A percentile compares a stretch with the other conserved stretches of the same genome.
Conservation (phyloP, 2,797 vertebrate genomes). For the Fundulus diaphanus region DNA sequence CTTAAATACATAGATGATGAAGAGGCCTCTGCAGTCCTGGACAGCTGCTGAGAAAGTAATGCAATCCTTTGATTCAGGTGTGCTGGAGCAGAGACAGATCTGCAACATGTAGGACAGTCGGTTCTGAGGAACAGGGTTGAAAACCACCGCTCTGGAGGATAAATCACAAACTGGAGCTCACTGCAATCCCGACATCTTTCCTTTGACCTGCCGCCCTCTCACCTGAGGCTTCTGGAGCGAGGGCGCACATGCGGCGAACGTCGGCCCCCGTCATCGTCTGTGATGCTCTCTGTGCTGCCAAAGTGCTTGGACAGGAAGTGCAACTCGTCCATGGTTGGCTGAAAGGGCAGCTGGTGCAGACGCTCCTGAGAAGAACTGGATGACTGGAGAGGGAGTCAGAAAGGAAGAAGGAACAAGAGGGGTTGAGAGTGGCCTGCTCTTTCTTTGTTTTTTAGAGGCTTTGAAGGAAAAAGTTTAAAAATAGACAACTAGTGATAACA, state of each 20-base stretch:
- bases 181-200: neutral
- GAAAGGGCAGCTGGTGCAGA: constrained; percentile 93
- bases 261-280: constrained; percentile 89
- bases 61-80: too few species aligned
- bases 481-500: constrained; percentile 28
- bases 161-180: neutral
- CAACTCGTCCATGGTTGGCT: constrained; percentile 93
- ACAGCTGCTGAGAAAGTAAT: too few species aligned
- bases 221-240: constrained; percentile 94
- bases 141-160: neutral
- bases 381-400: constrained; percentile 68
- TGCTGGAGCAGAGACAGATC: too few species aligned
- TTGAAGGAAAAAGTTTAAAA: constrained; percentile 20
- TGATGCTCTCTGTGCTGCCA: constrained; percentile 94
- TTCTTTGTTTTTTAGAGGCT: constrained; percentile 20
- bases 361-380: constrained; percentile 91
- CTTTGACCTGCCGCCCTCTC: constrained; percentile 1
- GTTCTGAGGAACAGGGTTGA: too few species aligned
- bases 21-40: too few species aligned
- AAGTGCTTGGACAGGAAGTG: constrained; percentile 96
- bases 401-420: constrained; percentile 16
- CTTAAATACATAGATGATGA: too few species aligned
- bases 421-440: constrained; percentile 27
- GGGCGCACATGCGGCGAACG: constrained; percentile 89
- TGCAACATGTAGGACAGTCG: too few species aligned